These are phyloP conservation scores for Camelus dromedarius DNA, from an alignment of 2,113 vertebrate genomes.

Conservation along the genomic window DNA sequence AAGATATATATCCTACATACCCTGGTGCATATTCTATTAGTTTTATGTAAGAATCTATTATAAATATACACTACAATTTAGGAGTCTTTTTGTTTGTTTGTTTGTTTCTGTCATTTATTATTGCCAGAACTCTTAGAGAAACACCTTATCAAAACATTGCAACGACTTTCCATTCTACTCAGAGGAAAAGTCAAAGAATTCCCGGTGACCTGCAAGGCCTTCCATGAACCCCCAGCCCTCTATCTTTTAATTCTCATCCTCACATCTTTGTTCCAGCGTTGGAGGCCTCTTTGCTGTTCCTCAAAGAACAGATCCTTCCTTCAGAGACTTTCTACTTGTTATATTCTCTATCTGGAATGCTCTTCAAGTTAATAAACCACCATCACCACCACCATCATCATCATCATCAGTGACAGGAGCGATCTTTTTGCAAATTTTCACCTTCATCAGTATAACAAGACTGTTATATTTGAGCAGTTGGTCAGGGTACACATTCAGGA, in stretches of 20 bases:
- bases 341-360: background rate
- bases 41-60: background rate
- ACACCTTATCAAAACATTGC: background rate
- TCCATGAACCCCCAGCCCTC: background rate
- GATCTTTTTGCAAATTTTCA: background rate
- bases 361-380: background rate
- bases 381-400: background rate
- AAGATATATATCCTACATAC: background rate
- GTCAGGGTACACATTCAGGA: background rate
- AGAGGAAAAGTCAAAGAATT: background rate
- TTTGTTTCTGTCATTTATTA: background rate
- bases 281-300: background rate
- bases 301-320: background rate
- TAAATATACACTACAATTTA: background rate
- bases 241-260: background rate
- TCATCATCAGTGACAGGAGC: background rate
- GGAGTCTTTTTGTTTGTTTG: background rate
- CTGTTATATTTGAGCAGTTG: background rate
- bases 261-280: background rate
- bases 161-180: background rate
- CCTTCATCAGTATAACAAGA: background rate
- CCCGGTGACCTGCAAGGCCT: background rate
- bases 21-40: background rate
- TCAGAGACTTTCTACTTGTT: background rate
- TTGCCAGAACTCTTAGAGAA: background rate